A percentile compares a stretch with the other conserved stretches of the same genome.
Evolutionary conservation across 2,797 vertebrate species (phyloP).

Genomic region (Nasua narica): DNA sequence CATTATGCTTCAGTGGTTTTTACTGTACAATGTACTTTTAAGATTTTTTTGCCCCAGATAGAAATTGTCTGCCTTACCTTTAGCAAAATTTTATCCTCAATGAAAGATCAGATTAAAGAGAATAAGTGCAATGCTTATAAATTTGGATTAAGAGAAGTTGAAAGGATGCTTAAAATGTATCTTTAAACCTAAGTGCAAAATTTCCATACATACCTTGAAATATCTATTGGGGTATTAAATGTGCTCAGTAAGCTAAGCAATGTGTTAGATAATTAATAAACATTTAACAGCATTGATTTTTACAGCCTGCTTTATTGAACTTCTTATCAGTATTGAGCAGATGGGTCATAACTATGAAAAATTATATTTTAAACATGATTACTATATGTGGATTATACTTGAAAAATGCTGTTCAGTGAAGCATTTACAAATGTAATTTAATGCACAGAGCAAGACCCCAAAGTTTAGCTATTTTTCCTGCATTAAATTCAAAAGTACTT

Average conservation of each 20-base stretch:
- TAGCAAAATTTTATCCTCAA: conserved; percentile 50
- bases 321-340: conserved; percentile 96
- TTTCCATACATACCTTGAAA: conserved; percentile 72
- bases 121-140: conserved; percentile 71
- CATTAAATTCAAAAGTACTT: conserved; percentile 70
- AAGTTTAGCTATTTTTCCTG: conserved; percentile 73
- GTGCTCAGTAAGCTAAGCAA: conserved; percentile 82
- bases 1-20: conserved; percentile 68
- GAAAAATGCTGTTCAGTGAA: conserved; percentile 88
- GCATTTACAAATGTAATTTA: conserved; percentile 93
- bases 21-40: conserved; percentile 68
- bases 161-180: conserved; percentile 71
- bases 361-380: conserved; percentile 91
- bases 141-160: conserved; percentile 69
- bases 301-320: conserved; percentile 90
- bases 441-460: conserved; percentile 76
- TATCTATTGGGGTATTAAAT: conserved; percentile 73
- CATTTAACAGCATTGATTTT: conserved; percentile 89
- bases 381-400: conserved; percentile 85
- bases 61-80: conserved; percentile 74
- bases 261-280: conserved; percentile 91
- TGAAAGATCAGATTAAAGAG: conserved; percentile 77
- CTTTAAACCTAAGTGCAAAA: conserved; percentile 65
- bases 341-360: conserved; percentile 93
- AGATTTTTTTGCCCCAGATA: conserved; percentile 55